Evolutionary conservation across 2,797 vertebrate genomes (phyloP), one percentile per base, ranked within the genome.

Genomic region (Erethizon dorsatum): DNA sequence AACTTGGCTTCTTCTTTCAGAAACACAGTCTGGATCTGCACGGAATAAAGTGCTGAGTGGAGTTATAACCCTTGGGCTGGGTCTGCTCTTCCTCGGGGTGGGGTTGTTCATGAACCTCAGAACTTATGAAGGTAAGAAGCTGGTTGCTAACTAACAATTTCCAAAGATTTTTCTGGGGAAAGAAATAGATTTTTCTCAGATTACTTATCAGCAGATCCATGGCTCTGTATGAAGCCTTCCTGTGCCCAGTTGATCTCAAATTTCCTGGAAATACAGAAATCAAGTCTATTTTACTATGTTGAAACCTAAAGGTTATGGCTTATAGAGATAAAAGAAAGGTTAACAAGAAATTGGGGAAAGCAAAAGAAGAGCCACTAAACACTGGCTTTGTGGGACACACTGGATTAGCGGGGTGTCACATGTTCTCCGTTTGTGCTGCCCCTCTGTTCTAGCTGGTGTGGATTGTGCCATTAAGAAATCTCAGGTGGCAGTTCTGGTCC

Each of bases 41-140:
- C 75, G 47, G 94, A 93, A 47, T 61, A 97, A 97, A 91, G 50
- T 96, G 88, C 77, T 97, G 86, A 91, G 83, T n/a, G 95, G 97
- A 24, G 5, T 52, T 0, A 7, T 52, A 2, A 78, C 20, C 83
- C 78, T 96, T 2, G 83, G 71, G 2, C 88, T 98, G 31, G 95
- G 97, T 1, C 88, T 98, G 24, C 88, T 97, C 75, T 86, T 97
- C 88, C 79, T 96, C 0, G 83, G 45, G 3, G 6, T 10, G 1
- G 95, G 92, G 9, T 69, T 97, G 9, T 83, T 87, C 45, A 0
- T 96, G 90, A 13, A 78, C 47, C 41, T 47, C 57, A 83, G 91
- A 69, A 91, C 28, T 31, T 83, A 52, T 26, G 71, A 86, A 80
- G 96, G 91, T 98, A 11, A 96, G 84, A 33, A 18, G 1, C 9